Evolutionary conservation across 92 coral and sea anemone species (phyloP).

Genomic region (Porites cylindrica): DNA sequence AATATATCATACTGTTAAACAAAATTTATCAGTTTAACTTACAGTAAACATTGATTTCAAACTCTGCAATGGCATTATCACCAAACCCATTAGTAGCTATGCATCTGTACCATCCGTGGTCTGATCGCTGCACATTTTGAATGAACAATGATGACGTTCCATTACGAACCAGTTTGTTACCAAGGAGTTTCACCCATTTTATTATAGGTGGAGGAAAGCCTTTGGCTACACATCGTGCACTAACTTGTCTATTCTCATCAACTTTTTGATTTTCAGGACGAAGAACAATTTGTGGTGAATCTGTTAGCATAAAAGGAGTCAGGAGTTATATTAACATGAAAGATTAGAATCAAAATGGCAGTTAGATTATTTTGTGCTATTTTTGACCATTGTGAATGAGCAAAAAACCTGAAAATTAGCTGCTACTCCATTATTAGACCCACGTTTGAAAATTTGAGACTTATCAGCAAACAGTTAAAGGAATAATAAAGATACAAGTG

Average conservation of each 20-base stretch:
- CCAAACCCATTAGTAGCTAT: conserved; percentile 78
- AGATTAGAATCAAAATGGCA: too few relatives aligned
- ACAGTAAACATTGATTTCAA: conserved; percentile 83
- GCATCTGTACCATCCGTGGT: conserved; percentile 86
- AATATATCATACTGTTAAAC: too few relatives aligned
- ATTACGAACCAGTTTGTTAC: conserved; percentile 51
- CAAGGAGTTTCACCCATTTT: conserved; percentile 77
- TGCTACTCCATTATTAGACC: too few relatives aligned
- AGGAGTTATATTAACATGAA: neutral
- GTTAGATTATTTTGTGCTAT: too few relatives aligned
- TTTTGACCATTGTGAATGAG: too few relatives aligned
- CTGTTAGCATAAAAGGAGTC: conserved; percentile 25
- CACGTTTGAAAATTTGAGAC: too few relatives aligned
- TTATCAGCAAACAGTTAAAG: too few relatives aligned
- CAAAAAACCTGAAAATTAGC: too few relatives aligned
- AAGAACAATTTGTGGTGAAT: conserved; percentile 74
- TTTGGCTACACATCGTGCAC: conserved; percentile 69
- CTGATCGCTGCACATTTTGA: conserved; percentile 57
- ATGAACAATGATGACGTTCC: conserved; percentile 56
- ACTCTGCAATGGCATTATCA: conserved; percentile 47
- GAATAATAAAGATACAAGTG: too few relatives aligned
- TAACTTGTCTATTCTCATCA: conserved; percentile 60
- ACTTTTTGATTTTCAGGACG: conserved; percentile 43
- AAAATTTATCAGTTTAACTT: conserved; percentile 48
- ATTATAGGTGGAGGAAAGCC: conserved; percentile 88